Conservation (phyloP, 2,888 invertebrate genomes). For the Amiota mariae region DNA sequence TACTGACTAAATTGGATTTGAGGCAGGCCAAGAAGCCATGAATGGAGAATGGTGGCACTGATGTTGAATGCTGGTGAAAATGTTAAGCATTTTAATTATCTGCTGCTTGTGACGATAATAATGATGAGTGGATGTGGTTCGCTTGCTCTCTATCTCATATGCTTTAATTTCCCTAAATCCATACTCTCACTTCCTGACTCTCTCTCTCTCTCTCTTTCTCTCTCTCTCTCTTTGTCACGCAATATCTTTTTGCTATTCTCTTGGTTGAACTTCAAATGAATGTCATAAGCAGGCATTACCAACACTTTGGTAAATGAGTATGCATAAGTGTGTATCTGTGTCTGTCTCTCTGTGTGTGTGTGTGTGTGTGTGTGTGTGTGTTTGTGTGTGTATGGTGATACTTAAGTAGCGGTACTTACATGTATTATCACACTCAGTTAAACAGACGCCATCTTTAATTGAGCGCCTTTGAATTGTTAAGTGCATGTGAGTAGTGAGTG, state of each 20-base stretch:
- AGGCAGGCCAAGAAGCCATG: too few species aligned
- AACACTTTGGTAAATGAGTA: conserved; percentile 11
- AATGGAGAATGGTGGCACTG: not conserved
- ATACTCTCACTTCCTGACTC: not conserved
- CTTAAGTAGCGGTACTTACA: conserved; percentile 14
- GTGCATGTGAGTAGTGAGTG: not conserved
- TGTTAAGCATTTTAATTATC: conserved; percentile 29
- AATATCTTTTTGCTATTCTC: too few species aligned
- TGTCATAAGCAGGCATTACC: conserved; percentile 26
- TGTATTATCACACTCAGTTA: conserved; percentile 28
- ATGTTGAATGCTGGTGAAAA: not conserved
- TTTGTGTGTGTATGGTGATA: not conserved
- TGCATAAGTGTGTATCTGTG: not conserved
- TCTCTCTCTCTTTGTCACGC: not conserved
- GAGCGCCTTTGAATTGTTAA: conserved; percentile 21
- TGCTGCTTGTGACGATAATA: conserved; percentile 2
- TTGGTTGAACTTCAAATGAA: conserved; percentile 27
- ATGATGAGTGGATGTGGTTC: not conserved
- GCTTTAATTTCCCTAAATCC: not conserved
- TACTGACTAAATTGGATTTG: too few species aligned
- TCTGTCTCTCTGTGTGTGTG: not conserved
- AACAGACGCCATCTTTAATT: conserved; percentile 29
- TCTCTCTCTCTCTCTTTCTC: not conserved
- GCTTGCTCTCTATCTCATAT: not conserved
- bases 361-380: too few species aligned